Base-by-base conservation (phyloP, 2,888 invertebrate species). In the Sminthurides aquaticus region DNA sequence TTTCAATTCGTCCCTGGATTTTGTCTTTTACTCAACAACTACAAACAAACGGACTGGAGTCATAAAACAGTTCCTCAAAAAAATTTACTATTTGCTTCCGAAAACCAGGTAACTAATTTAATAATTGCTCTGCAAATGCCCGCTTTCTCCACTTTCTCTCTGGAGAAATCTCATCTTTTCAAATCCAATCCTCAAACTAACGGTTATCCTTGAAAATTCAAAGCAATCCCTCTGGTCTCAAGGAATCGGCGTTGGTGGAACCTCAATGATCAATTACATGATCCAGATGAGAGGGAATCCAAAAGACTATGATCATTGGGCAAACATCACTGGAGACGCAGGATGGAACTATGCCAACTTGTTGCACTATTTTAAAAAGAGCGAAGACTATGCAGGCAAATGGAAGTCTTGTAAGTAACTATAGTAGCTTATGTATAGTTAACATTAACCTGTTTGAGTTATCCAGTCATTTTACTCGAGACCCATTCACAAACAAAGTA, bases 1-100 rank as follows among this genome's bases (percentile, higher is more conserved):
- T 60, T 64, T 28, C 60, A 67, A 22, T 62, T 54, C 15, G 62
- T 70, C 5, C 69, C 69, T 1, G 58, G 34, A 1, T 60, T 64
- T 28, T 28, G 62, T 1, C 84, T 87, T 0, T 77, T 87, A 66
- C 77, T 89, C 52, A 65, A 66, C 26, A 88, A 88, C 71, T 78
- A 82, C 29, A 84, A 87, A 0, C 71, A 80, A 2, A 84, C 84
- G 71, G 88, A 90, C 76, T 90, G 90, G 90, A 81, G 84, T 70
- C 87, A 85, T 78, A 78, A 81, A 68, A 88, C 88, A 1, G 82
- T 81, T 3, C 83, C 86, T 8, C 89, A 89, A 76, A 74, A 80
- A 20, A 67, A 82, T 77, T 84, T 85, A 52, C 88, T 87, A 76
- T 78, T 79, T 58, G 84, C 82, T 60, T 81, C 86, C 77, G 77